These are phyloP conservation scores for Anorthoa munda DNA, from an alignment of 2,888 invertebrate genomes.

Conservation along the genomic window DNA sequence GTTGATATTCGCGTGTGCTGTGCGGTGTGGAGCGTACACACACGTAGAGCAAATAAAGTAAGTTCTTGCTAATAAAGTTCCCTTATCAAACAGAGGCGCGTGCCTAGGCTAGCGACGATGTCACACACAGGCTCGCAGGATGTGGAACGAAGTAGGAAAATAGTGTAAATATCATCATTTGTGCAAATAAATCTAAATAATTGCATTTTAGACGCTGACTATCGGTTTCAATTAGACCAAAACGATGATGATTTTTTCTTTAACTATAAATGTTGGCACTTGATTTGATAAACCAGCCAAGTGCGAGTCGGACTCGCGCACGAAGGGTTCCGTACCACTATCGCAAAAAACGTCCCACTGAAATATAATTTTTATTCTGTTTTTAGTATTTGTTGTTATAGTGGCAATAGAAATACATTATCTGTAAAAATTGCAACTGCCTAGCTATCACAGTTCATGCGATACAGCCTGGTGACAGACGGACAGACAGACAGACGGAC, in stretches of 20 bases:
- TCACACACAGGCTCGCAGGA: constrained; percentile 51
- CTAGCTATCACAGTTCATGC: too few species aligned
- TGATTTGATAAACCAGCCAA: too few species aligned
- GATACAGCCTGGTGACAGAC: too few species aligned
- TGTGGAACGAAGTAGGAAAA: background rate
- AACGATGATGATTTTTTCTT: background rate
- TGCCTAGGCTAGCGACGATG: constrained; percentile 64
- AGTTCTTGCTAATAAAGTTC: constrained; percentile 80
- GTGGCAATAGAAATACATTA: too few species aligned
- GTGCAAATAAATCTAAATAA: background rate
- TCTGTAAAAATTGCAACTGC: too few species aligned
- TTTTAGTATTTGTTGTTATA: too few species aligned
- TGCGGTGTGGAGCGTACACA: constrained; percentile 45
- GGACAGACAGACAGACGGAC: too few species aligned
- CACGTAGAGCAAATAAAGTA: constrained; percentile 74
- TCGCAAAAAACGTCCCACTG: too few species aligned
- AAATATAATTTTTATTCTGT: too few species aligned
- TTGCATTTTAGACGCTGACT: background rate
- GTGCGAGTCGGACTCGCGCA: too few species aligned
- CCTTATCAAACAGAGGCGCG: constrained; percentile 80
- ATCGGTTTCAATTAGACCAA: background rate
- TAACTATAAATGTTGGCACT: background rate
- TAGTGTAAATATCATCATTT: background rate
- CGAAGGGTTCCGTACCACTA: too few species aligned
- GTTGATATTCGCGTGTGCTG: constrained; percentile 24